Base-by-base conservation (phyloP, 2,888 invertebrate species). In the Dorcus hopei region DNA sequence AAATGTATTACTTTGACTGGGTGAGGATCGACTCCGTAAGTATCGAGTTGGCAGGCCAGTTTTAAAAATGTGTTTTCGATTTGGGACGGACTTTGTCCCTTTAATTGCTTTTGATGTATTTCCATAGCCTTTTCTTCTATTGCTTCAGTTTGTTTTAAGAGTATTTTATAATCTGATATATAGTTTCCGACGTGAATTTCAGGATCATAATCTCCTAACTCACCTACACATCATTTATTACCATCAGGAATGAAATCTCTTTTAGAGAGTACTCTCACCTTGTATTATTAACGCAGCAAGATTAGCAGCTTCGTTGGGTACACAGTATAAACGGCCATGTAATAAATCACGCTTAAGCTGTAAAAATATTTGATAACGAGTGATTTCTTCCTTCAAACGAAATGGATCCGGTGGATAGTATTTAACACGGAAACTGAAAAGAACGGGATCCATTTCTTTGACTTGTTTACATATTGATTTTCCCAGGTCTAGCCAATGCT, bases 1-100 rank as follows among this genome's bases (percentile, higher is more conserved):
- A 42, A 7, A 14, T 5, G 9, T 39, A 16, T 71, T 77, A 94
- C 94, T 86, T 97, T 98, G 38, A 98, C 97, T 59, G 95, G 93
- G 82, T 97, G 96, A 8, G 97, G 98, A 80, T 98, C 97, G 39
- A 98, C 93, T 26, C 97, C 98, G 74, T 97, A 98, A 0, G 97
- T 97, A 78, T 98, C 97, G 57, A 98, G 82, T 65, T 90, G 88
- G 66, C 93, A 90, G 43, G 96, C 94, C 71, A 95, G 90, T 78
- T 91, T 91, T 70, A 98, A 85, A 79, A 98, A 98, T 68, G 90
- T 87, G 59, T 88, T 87, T 80, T 97, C 97, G 0, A 95, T 91
- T 70, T 93, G 91, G 55, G 90, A 88, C 2, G 94, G 89, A 51
- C 90, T 87, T 80, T 93, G 90, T 48, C 93, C 94, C 66, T 93